Conservation (phyloP, 1,140 invertebrate genomes). For the Luehdorfia chinensis region DNA sequence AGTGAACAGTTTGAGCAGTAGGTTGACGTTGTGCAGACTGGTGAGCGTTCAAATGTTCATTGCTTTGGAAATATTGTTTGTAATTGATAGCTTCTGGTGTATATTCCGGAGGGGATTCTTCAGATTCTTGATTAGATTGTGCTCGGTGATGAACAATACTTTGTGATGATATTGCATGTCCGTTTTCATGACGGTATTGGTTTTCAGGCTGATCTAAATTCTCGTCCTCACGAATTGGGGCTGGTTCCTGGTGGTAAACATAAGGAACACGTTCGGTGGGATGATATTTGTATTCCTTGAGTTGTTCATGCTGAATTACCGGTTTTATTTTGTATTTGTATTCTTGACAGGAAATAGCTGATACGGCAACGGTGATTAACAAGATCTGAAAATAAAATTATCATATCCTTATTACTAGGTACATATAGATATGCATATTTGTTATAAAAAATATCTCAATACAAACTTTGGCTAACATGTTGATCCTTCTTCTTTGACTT, state of each 20-base stretch:
- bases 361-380: conserved; percentile 33
- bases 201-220: conserved; percentile 26
- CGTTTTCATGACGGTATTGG: conserved; percentile 23
- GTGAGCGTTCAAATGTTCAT: conserved; percentile 32
- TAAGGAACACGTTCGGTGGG: conserved; percentile 29
- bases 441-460: conserved; percentile 17
- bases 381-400: conserved; percentile 48
- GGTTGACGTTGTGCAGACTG: conserved; percentile 29
- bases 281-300: conserved; percentile 45
- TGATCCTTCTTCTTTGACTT: conserved; percentile 67
- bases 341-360: conserved; percentile 38
- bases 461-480: conserved; percentile 69
- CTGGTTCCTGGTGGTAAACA: conserved; percentile 33
- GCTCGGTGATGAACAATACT: conserved; percentile 44
- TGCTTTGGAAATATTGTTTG: conserved; percentile 38
- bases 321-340: conserved; percentile 45
- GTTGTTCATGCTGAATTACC: conserved; percentile 35
- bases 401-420: conserved; percentile 11
- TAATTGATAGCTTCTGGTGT: conserved; percentile 30
- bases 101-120: conserved; percentile 40
- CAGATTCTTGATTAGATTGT: conserved; percentile 34
- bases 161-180: conserved; percentile 40
- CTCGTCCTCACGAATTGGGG: conserved; percentile 44
- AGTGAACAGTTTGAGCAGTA: conserved; percentile 37
- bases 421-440: conserved; percentile 4